Conservation (phyloP, 2,888 invertebrate species). For the Ecliptopera silaceata region DNA sequence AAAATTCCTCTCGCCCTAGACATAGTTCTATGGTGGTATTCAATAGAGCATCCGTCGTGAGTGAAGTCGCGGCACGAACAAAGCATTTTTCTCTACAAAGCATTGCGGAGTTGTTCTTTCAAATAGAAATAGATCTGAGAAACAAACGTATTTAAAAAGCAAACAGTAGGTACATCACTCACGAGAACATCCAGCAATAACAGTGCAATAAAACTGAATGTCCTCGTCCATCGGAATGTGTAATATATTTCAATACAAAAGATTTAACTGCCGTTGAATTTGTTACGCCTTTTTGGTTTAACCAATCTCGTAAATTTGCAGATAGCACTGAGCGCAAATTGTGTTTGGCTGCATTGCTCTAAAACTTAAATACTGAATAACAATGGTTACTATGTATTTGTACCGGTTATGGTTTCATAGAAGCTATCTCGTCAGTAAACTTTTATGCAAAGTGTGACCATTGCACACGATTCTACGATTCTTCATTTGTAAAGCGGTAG, state of each 20-base stretch:
- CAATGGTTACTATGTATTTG: constrained; percentile 13
- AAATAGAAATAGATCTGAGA: constrained; percentile 22
- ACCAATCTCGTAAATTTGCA: constrained; percentile 17
- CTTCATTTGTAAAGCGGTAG: constrained; percentile 13
- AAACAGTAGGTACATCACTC: constrained; percentile 17
- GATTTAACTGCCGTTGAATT: constrained; percentile 13
- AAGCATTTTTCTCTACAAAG: constrained; percentile 9
- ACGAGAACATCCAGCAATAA: constrained; percentile 21
- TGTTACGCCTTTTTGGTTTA: constrained; percentile 15
- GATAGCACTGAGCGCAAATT: constrained; percentile 5
- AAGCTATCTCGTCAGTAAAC: constrained; percentile 22
- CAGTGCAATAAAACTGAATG: constrained; percentile 18
- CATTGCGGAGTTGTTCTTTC: constrained; percentile 5
- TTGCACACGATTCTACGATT: constrained; percentile 21
- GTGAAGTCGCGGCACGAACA: background rate
- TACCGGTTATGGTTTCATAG: constrained; percentile 19
- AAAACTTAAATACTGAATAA: constrained; percentile 9
- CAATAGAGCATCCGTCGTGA: no score
- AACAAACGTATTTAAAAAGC: constrained; percentile 10
- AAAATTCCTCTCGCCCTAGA: background rate
- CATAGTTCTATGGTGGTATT: no score
- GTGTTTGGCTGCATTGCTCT: constrained; percentile 18
- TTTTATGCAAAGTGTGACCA: constrained; percentile 22
- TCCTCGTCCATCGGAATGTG: constrained; percentile 11
- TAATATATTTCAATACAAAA: constrained; percentile 22